Base-by-base conservation (phyloP, 2,888 invertebrate genomes). In the Serrognathus titanus region DNA sequence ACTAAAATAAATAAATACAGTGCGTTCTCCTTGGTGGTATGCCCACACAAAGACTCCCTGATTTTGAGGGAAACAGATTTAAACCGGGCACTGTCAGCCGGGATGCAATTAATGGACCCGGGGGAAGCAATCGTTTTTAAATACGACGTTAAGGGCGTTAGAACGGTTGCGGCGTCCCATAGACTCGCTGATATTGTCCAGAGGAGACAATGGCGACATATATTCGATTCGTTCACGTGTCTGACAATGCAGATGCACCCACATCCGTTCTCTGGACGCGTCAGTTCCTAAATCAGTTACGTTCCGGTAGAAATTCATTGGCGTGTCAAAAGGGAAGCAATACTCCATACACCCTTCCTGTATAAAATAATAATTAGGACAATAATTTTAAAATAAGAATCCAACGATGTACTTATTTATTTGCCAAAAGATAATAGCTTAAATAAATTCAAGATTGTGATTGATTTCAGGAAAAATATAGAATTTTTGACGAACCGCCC, bases 231-330 rank as follows among this genome's bases (percentile, higher is more conserved):
- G 40, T 12, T 40, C 40, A 40, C 40, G 40, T 40, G 40, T 40
- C 13, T 13, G 40, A 12, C 40, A 12, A 40, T 40, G 40, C 40
- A 40, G 40, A 40, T 40, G 40, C 13, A 40, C 40, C 40, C 40
- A 40, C 40, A 40, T 40, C 11, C 40, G 11, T 40, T 40, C 41
- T 39, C 39, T 31, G 47, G 41, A 48, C 54, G 48, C 48, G 40
- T 54, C 39, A 54, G 24, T 31, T 31, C 24, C 24, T 31, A 31
- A 31, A 31, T 31, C 24, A 31, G 24, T 31, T 31, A 31, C 48
- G 48, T 8, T 41, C 8, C 49, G 54, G 48, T 41, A 49, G 48
- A 39, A 35, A 24, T n/a, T 10, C 43, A 51, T 41, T 16, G 12
- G 16, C 41, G 51, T 51, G 6, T 37, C 24, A 3, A 31, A 7